Conservation (phyloP, 2,797 vertebrate genomes). For the Myotis planiceps region DNA sequence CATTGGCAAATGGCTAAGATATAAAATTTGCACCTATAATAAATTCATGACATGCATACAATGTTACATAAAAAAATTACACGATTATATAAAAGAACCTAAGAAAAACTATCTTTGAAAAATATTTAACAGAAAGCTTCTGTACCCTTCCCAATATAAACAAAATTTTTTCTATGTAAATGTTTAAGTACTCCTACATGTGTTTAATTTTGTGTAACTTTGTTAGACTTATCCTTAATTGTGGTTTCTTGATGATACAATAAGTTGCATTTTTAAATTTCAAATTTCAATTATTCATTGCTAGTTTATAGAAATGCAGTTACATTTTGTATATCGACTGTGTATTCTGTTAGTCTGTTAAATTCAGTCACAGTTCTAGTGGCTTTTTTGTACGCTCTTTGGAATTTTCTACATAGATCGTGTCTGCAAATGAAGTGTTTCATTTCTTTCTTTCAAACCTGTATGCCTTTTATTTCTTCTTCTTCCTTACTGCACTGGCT, state of each 20-base stretch:
- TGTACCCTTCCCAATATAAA: neutral
- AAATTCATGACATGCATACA: neutral
- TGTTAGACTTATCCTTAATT: neutral
- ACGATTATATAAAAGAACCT: neutral
- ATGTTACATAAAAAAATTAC: neutral
- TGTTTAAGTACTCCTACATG: neutral
- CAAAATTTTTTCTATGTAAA: neutral
- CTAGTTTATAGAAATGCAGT: neutral
- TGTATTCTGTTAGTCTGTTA: neutral
- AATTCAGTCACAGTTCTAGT: constrained; percentile 2
- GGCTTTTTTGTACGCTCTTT: neutral
- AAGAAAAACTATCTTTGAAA: constrained; percentile 14
- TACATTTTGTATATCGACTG: neutral
- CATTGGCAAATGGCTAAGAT: neutral
- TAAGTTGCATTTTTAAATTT: neutral
- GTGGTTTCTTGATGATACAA: neutral
- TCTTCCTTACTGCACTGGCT: neutral
- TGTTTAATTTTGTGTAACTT: constrained; percentile 2
- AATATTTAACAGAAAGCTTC: neutral
- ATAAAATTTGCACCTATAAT: neutral
- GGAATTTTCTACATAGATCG: neutral
- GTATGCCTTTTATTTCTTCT: neutral
- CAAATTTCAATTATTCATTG: constrained; percentile 15
- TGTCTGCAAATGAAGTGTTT: constrained; percentile 4
- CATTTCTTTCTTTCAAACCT: neutral